phyloP scores from a whole-genome alignment of 1,140 invertebrate species.

The Sminthurinus signatus region DNA sequence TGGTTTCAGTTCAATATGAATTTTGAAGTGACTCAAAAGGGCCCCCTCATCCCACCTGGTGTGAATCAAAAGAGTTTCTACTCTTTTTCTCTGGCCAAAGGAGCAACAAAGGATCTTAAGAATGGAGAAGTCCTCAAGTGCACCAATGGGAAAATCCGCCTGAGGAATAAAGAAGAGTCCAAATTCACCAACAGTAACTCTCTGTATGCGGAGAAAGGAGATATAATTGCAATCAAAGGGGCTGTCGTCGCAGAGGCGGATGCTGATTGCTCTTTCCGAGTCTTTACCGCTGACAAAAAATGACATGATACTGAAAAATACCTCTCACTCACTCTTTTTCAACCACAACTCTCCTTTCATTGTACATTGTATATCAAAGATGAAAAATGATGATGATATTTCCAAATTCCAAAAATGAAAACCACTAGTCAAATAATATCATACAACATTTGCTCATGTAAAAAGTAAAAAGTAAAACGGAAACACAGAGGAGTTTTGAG shows the following conservation, averaged over 20 bases:
- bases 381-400: too few species aligned
- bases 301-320: background rate
- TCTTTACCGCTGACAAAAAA: slow-evolving; percentile 1
- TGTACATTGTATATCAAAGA: too few species aligned
- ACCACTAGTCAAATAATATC: too few species aligned
- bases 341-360: too few species aligned
- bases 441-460: too few species aligned
- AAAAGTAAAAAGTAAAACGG: too few species aligned
- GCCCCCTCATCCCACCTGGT: background rate
- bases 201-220: background rate
- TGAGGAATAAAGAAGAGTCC: background rate
- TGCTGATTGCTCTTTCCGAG: background rate
- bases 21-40: slow-evolving; percentile 2
- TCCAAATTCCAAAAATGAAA: too few species aligned
- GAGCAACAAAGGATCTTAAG: background rate
- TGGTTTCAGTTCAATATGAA: slow-evolving; percentile 4
- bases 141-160: background rate
- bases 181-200: background rate
- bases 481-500: too few species aligned
- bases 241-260: background rate
- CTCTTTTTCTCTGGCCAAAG: background rate
- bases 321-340: too few species aligned
- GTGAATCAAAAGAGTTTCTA: slow-evolving; percentile 7
- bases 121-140: background rate
- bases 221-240: background rate